These are phyloP conservation scores for Argopecten irradians DNA, from an alignment of 1,140 invertebrate species.

Conservation along the genomic window DNA sequence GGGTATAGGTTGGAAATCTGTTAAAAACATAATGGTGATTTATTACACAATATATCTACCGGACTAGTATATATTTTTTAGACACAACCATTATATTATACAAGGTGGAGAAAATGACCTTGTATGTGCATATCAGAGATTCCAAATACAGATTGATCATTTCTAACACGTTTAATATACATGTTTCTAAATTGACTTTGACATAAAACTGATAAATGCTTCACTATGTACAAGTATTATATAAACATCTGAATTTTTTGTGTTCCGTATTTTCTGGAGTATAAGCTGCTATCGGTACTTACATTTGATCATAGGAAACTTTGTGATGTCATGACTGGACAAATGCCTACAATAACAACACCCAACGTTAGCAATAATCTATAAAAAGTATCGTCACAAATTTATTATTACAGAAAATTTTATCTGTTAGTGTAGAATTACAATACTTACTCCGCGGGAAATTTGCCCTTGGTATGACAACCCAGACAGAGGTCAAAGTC, in stretches of 20 bases:
- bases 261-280: background rate
- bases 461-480: conserved; percentile 69
- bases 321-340: conserved; percentile 65
- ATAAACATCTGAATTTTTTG: too few species aligned
- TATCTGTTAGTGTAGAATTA: background rate
- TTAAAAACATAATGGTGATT: background rate
- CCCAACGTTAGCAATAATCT: background rate
- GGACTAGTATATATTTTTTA: too few species aligned
- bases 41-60: too few species aligned
- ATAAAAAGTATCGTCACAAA: background rate
- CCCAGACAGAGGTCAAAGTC: conserved; percentile 76
- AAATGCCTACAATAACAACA: conserved; percentile 64
- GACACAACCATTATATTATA: too few species aligned
- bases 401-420: background rate
- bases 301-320: conserved; percentile 71
- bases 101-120: too few species aligned
- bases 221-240: too few species aligned
- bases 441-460: conserved; percentile 66
- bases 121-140: too few species aligned
- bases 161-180: too few species aligned
- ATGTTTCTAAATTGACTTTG: too few species aligned
- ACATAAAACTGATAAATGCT: too few species aligned
- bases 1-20: background rate
- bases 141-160: too few species aligned
- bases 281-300: conserved; percentile 54